Percentiles rank a stretch among this genome's conserved stretches.
Evolutionary conservation across 1,140 invertebrate species (phyloP).

Genomic region (Eubasilissa regina): DNA sequence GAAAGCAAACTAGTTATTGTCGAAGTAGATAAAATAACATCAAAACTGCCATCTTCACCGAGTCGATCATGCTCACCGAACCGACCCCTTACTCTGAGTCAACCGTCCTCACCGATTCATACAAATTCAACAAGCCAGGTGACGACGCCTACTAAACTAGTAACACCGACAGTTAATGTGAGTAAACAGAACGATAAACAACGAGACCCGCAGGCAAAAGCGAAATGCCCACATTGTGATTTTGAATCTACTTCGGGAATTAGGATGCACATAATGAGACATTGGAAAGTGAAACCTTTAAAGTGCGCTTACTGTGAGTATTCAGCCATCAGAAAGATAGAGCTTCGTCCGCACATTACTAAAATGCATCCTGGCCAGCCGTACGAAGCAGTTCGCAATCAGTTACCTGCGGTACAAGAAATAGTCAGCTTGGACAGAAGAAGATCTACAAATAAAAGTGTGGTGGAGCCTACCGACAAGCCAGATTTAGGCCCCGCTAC

Average conservation of each 20-base stretch:
- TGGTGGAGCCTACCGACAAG: neutral
- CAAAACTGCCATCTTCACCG: neutral
- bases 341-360: constrained; percentile 27
- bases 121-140: neutral
- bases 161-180: too few relatives aligned
- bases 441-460: neutral
- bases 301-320: constrained; percentile 45
- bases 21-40: constrained; percentile 2
- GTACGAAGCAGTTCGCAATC: constrained; percentile 24
- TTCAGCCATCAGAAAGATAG: constrained; percentile 12
- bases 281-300: constrained; percentile 46
- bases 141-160: too few relatives aligned
- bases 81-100: neutral
- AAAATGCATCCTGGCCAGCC: neutral
- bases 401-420: constrained; percentile 40
- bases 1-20: constrained; percentile 39
- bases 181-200: neutral
- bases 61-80: neutral
- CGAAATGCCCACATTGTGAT: constrained; percentile 43
- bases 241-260: constrained; percentile 19
- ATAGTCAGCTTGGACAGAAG: neutral
- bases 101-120: neutral
- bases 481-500: too few relatives aligned
- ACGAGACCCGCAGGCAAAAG: neutral
- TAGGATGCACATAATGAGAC: constrained; percentile 33